Evolutionary conservation across 2,113 vertebrate species (phyloP).

Genomic region (Salminus brasiliensis): DNA sequence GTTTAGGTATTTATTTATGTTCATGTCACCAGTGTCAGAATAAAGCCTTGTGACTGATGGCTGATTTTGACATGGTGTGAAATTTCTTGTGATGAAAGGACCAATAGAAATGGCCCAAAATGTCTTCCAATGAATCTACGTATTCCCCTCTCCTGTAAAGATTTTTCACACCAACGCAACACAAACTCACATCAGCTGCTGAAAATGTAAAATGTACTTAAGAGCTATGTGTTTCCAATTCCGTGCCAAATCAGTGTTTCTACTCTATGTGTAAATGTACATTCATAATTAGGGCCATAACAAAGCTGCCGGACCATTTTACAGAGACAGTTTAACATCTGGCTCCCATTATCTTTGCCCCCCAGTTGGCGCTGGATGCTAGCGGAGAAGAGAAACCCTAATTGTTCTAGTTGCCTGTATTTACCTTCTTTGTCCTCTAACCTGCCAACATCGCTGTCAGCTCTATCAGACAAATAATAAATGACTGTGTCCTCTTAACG

Average conservation of each 20-base stretch:
- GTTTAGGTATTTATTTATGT: too few species aligned
- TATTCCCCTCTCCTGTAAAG: too few species aligned
- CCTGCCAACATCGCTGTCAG: constrained; percentile 32
- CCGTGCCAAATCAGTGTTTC: background rate
- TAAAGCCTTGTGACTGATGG: too few species aligned
- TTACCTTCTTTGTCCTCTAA: constrained; percentile 46
- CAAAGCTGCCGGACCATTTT: background rate
- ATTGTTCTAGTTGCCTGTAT: constrained; percentile 13
- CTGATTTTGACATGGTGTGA: too few species aligned
- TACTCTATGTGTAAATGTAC: background rate
- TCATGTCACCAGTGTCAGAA: too few species aligned
- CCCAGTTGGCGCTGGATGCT: background rate
- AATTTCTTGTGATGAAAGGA: too few species aligned
- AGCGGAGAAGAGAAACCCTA: constrained; percentile 72
- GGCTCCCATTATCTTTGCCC: constrained; percentile 29
- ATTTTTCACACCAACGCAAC: too few species aligned
- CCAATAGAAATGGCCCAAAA: too few species aligned
- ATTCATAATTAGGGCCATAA: background rate
- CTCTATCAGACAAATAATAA: constrained; percentile 41
- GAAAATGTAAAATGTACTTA: background rate
- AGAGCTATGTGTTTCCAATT: background rate
- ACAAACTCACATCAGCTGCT: background rate
- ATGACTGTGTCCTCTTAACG: constrained; percentile 44
- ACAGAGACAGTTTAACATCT: constrained; percentile 10
- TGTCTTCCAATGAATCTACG: too few species aligned